Conservation (phyloP, 2,113 vertebrate species). For the Chaetura pelagica region DNA sequence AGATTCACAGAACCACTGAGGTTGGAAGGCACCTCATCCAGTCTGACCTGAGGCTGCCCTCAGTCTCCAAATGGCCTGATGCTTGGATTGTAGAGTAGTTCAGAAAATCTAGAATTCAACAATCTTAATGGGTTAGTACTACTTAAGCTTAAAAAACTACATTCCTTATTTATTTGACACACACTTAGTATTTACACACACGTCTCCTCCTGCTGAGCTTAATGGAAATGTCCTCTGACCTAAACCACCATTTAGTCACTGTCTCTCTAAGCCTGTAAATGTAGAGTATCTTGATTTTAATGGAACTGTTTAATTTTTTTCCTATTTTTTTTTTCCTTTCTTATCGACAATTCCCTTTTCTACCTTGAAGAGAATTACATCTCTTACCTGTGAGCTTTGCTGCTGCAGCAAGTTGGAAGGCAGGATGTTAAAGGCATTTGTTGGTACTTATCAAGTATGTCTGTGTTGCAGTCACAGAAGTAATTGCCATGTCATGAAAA, state of each 20-base stretch:
- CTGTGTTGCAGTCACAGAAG: not conserved
- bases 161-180: not conserved
- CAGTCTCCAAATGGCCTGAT: not conserved
- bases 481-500: not conserved
- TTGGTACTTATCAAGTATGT: not conserved
- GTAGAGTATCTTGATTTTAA: not conserved
- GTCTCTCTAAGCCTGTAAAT: not conserved
- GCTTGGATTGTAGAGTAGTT: not conserved
- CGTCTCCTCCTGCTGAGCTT: not conserved
- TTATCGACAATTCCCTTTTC: not conserved
- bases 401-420: not conserved
- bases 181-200: too few species aligned
- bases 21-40: not conserved
- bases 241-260: not conserved
- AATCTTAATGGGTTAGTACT: not conserved
- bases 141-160: not conserved
- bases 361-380: not conserved
- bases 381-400: not conserved
- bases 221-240: not conserved
- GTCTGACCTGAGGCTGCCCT: not conserved
- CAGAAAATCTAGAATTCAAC: not conserved
- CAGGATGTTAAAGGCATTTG: not conserved
- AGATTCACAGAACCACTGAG: not conserved
- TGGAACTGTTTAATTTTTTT: not conserved
- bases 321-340: not conserved